A percentile compares a stretch with the other conserved stretches of the same genome.
These are phyloP conservation scores for Pomatostomus ruficeps DNA, from an alignment of 2,113 vertebrate species.

Conservation along the genomic window DNA sequence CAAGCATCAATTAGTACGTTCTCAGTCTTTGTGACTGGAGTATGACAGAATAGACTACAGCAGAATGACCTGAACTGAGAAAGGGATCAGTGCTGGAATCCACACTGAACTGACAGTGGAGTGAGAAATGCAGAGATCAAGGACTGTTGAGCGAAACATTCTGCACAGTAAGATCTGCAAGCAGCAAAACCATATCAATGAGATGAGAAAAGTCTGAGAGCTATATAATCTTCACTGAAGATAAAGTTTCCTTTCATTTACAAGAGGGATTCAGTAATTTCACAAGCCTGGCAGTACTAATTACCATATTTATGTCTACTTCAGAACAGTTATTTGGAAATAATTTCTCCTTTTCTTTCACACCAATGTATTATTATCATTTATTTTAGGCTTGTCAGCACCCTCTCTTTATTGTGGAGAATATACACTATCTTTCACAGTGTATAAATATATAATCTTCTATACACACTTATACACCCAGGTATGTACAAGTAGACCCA, in stretches of 20 bases:
- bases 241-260: not conserved
- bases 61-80: not conserved
- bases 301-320: not conserved
- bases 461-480: not conserved
- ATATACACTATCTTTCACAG: not conserved
- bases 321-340: not conserved
- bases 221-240: not conserved
- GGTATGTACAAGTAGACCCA: too few species aligned
- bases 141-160: not conserved
- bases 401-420: not conserved
- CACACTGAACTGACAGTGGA: not conserved
- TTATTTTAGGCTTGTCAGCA: not conserved
- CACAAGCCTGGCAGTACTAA: not conserved
- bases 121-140: not conserved
- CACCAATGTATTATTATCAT: not conserved
- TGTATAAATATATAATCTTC: not conserved
- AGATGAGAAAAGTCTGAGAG: not conserved
- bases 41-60: not conserved
- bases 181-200: not conserved
- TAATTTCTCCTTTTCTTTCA: not conserved
- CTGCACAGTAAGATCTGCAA: not conserved
- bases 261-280: not conserved
- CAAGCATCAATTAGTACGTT: not conserved
- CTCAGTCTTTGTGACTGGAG: not conserved
- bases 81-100: not conserved